phyloP scores from a whole-genome alignment of 2,888 invertebrate species.

The Neoaliturus tenellus region DNA sequence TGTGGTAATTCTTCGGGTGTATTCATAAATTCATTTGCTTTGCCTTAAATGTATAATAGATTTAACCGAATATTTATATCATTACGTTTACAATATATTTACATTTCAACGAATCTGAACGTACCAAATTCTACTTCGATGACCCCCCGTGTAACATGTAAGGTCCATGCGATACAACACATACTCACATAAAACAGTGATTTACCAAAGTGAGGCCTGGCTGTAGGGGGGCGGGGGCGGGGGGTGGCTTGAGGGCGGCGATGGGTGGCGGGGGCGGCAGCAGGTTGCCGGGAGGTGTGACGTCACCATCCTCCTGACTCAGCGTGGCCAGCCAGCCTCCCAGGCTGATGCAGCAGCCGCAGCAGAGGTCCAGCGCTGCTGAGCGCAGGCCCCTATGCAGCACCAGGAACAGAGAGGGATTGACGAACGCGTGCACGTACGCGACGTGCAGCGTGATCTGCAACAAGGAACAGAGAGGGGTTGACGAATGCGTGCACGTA shows the following conservation, averaged over 20 bases:
- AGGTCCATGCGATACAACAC: slow-evolving; percentile 54
- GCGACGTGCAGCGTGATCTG: slow-evolving; percentile 92
- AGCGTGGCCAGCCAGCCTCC: slow-evolving; percentile 75
- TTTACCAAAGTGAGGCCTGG: slow-evolving; percentile 71
- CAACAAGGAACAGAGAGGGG: slow-evolving; percentile 14
- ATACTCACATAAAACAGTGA: slow-evolving; percentile 76
- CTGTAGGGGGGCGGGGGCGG: neutral
- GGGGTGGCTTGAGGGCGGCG: slow-evolving; percentile 71
- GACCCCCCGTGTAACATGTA: neutral
- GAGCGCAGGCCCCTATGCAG: slow-evolving; percentile 85
- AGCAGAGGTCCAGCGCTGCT: slow-evolving; percentile 84
- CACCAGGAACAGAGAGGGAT: slow-evolving; percentile 87
- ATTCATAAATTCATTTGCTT: too few relatives aligned
- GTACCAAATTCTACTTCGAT: neutral
- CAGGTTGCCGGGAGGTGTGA: slow-evolving; percentile 75
- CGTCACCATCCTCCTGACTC: slow-evolving; percentile 72
- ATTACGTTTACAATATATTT: too few relatives aligned
- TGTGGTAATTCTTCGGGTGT: too few relatives aligned
- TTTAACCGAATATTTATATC: too few relatives aligned
- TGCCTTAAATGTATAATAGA: too few relatives aligned
- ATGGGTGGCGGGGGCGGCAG: slow-evolving; percentile 73
- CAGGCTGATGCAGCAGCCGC: slow-evolving; percentile 83
- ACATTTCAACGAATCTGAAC: too few relatives aligned
- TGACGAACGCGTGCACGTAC: slow-evolving; percentile 90
- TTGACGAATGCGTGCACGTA: too few relatives aligned